phyloP scores from a whole-genome alignment of 2,888 invertebrate genomes.

The Vanessa cardui region DNA sequence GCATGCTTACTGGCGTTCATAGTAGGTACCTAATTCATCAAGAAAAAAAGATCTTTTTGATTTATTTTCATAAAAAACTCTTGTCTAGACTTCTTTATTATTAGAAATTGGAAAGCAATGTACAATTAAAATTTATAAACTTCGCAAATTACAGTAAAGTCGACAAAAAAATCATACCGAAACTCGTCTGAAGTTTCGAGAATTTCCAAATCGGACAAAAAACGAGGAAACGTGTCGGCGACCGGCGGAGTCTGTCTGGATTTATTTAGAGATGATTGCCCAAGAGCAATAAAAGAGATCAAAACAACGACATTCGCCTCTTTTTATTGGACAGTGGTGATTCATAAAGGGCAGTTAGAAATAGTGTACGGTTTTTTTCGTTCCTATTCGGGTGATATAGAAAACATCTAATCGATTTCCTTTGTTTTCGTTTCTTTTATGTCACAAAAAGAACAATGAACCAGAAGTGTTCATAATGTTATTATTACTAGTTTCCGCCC shows the following conservation, averaged over 20 bases:
- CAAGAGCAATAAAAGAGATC: conserved; percentile 46
- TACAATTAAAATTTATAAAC: not conserved
- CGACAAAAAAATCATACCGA: conserved; percentile 4
- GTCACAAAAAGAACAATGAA: not conserved
- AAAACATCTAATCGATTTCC: conserved; percentile 12
- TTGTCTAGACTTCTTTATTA: not conserved
- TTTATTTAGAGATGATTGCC: conserved; percentile 47
- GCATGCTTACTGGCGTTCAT: no score
- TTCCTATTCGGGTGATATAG: conserved; percentile 12
- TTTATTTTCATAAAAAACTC: not conserved
- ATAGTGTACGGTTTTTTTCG: conserved; percentile 22
- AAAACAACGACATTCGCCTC: conserved; percentile 37
- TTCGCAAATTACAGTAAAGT: not conserved
- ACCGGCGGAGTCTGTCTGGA: conserved; percentile 38
- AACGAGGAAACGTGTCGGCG: conserved; percentile 40
- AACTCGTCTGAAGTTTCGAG: conserved; percentile 23
- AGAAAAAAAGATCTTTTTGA: not conserved
- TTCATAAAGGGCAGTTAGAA: conserved; percentile 39
- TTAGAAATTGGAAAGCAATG: not conserved
- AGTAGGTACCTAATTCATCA: no score
- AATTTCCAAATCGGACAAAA: conserved; percentile 41
- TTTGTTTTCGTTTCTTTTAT: conserved; percentile 13
- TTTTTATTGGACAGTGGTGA: conserved; percentile 38
- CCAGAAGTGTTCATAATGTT: no score
- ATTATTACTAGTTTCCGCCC: no score